Percentiles rank a stretch among this genome's conserved stretches.
Evolutionary conservation across 2,797 vertebrate species (phyloP).

Genomic region (Decapterus maruadsi): DNA sequence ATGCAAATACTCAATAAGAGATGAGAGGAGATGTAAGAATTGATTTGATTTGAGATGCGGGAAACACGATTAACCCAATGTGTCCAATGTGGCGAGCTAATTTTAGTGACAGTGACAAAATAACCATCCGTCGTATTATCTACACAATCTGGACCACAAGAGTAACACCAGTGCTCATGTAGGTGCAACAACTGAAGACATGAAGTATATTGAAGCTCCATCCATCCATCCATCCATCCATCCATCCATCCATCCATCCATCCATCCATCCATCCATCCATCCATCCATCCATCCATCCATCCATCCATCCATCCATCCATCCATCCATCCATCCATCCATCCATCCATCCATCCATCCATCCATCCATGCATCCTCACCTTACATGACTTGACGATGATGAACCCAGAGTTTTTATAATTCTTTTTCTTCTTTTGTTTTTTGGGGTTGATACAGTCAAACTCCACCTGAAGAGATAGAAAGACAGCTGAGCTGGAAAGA

Average conservation of each 20-base stretch:
- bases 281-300: no score
- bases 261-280: conserved; percentile 8
- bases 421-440: conserved; percentile 98
- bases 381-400: conserved; percentile 95
- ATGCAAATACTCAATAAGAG: conserved; percentile 5
- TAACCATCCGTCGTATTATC: not conserved
- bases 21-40: not conserved
- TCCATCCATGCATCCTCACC: conserved; percentile 79
- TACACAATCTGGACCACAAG: not conserved
- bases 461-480: conserved; percentile 87
- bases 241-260: not conserved
- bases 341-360: not conserved
- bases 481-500: conserved; percentile 30
- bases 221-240: not conserved
- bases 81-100: not conserved
- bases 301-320: not conserved
- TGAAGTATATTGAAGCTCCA: not conserved
- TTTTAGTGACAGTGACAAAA: not conserved
- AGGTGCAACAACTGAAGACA: not conserved
- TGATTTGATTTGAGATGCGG: not conserved
- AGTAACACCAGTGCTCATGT: not conserved
- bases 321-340: not conserved
- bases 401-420: conserved; percentile 96
- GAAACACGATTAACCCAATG: conserved; percentile 19
- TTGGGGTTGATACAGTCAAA: conserved; percentile 99